Evolutionary conservation across 2,888 invertebrate species (phyloP), one percentile per base, ranked within the genome.

Genomic region (Magallana nippona): DNA sequence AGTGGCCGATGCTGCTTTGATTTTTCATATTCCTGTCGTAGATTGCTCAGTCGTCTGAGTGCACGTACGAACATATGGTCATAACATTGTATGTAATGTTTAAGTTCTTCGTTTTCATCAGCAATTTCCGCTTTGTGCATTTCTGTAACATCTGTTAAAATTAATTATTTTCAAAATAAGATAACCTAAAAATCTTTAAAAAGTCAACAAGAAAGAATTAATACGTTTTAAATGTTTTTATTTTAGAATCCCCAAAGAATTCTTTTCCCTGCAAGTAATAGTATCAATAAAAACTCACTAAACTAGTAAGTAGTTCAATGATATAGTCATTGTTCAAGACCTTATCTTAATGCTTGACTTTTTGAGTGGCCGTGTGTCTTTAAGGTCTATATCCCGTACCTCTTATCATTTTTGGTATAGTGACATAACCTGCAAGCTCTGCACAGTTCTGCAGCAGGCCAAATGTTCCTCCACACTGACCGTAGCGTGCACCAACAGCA

Each of bases 91-190:
- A 87, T 83, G 77, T 86, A 82, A 19, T 83, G 81, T 60, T 82
- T 82, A 55, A 84, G 83, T 55, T 84, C 62, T 11, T 84, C 82
- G 58, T 86, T 87, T 63, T 87, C 85, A 1, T 63, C 82, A 8
- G 62, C 78, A 13, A 87, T 83, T 44, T 87, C 87, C 10, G 83
- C 82, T 57, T 87, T 87, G 22, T 85, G 83, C 84, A 87, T 84
- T 17, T 78, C 71, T 5, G 80, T 80, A 55, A 87, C 82, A 80
- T 87, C 87, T 87, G 84, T 56, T n/a, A 44, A 55, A 78, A 78
- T 58, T 78, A 15, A n/a, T 17, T 11, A 10, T 15, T 44, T 1
- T 55, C 19, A 32, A 2, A 44, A 79, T 60, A 60, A 60, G 3
- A 8, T 60, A 17, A 60, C 17, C n/a, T 60, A 0, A n/a, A 60